phyloP scores from a whole-genome alignment of 2,888 invertebrate genomes.

The Gymnocheta viridis region DNA sequence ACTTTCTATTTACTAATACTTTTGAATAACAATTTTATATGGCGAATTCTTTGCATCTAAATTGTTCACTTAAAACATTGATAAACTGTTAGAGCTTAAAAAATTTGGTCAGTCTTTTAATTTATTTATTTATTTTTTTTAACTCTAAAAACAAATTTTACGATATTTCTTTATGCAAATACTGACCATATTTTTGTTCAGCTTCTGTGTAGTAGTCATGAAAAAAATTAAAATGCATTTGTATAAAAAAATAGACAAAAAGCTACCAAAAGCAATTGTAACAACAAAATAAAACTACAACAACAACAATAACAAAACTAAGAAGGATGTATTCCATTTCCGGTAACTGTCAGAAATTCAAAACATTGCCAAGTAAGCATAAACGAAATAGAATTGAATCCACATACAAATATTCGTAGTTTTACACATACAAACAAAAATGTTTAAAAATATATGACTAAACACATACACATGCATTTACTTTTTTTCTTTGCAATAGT shows the following conservation, averaged over 20 bases:
- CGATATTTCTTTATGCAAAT: slow-evolving; percentile 58
- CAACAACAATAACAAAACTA: not conserved
- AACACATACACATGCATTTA: not conserved
- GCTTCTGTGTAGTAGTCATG: slow-evolving; percentile 8
- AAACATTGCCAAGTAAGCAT: slow-evolving; percentile 56
- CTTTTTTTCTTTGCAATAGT: not conserved
- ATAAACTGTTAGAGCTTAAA: slow-evolving; percentile 48
- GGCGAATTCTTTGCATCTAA: not conserved
- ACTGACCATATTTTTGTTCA: slow-evolving; percentile 61
- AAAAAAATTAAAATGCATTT: slow-evolving; percentile 8
- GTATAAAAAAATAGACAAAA: slow-evolving; percentile 21
- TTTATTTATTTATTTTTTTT: slow-evolving; percentile 12
- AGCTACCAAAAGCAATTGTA: slow-evolving; percentile 39
- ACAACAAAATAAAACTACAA: slow-evolving; percentile 17
- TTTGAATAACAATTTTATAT: slow-evolving; percentile 4
- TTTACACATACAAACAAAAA: not conserved
- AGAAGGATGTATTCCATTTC: slow-evolving; percentile 63
- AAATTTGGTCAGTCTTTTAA: slow-evolving; percentile 52
- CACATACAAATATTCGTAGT: slow-evolving; percentile 20
- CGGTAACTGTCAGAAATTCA: slow-evolving; percentile 63
- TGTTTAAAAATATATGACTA: slow-evolving; percentile 26
- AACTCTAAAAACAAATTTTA: slow-evolving; percentile 5
- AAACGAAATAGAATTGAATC: slow-evolving; percentile 34
- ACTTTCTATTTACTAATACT: not conserved
- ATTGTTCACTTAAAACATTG: slow-evolving; percentile 31